Conservation (phyloP, 2,888 invertebrate species). For the Drosophila parthenogenetica region DNA sequence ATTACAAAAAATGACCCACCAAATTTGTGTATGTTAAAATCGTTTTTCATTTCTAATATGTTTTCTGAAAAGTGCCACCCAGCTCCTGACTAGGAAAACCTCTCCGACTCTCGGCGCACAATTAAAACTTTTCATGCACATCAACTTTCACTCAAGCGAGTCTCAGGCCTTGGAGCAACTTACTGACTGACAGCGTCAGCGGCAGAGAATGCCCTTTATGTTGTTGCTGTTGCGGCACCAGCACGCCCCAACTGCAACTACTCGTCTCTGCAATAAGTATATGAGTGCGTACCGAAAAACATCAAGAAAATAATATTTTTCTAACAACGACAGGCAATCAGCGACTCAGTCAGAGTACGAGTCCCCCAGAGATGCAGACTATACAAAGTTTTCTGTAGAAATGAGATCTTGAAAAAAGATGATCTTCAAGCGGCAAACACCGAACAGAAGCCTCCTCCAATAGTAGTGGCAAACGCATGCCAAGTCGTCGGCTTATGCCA, state of each 20-base stretch:
- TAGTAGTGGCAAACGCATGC: constrained; percentile 46
- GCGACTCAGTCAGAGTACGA: constrained; percentile 36
- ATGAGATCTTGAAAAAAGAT: constrained; percentile 65
- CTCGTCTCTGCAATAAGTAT: constrained; percentile 50
- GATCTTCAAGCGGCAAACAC: constrained; percentile 57
- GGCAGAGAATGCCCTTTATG: constrained; percentile 54
- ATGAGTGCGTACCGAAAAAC: constrained; percentile 24
- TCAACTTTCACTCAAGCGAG: constrained; percentile 77
- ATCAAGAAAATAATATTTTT: constrained; percentile 78
- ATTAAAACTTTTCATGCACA: constrained; percentile 80
- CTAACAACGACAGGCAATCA: constrained; percentile 79
- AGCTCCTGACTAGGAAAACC: constrained; percentile 27
- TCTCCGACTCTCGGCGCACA: constrained; percentile 68
- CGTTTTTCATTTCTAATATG: constrained; percentile 38
- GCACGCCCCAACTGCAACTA: constrained; percentile 59
- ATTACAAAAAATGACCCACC: constrained; percentile 72
- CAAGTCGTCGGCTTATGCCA: constrained; percentile 73
- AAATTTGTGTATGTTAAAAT: constrained; percentile 52
- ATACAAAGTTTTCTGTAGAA: constrained; percentile 65
- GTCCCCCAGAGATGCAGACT: constrained; percentile 38
- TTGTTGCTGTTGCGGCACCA: constrained; percentile 32
- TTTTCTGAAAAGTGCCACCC: constrained; percentile 54
- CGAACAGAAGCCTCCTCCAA: constrained; percentile 41
- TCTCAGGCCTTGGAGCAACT: constrained; percentile 45
- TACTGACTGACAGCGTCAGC: constrained; percentile 68